Percentiles rank a stretch among this genome's conserved stretches.
These are phyloP conservation scores for Misgurnus mizolepis DNA, from an alignment of 2,113 vertebrate genomes.

Conservation along the genomic window DNA sequence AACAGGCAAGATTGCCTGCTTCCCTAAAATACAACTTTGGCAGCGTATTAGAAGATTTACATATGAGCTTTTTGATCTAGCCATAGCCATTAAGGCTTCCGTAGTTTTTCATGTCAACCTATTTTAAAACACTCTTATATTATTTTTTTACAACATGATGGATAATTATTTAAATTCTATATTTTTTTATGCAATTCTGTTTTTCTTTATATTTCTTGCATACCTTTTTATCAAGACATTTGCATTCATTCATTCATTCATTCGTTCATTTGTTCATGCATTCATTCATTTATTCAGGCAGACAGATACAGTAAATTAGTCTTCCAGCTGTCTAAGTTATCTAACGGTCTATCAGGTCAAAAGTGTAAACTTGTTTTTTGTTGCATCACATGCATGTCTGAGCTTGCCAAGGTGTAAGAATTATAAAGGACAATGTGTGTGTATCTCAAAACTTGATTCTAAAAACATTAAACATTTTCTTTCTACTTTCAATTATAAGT, in stretches of 20 bases:
- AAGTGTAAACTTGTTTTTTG: slow-evolving; percentile 14
- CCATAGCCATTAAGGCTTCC: too few species aligned
- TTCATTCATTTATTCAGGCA: slow-evolving; percentile 1
- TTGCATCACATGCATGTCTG: slow-evolving; percentile 17
- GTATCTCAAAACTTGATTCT: background rate
- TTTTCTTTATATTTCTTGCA: background rate
- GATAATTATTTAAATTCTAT: too few species aligned
- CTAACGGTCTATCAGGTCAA: background rate
- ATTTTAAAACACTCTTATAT: background rate
- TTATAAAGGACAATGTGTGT: background rate
- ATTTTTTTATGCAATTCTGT: too few species aligned
- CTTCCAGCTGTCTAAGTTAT: background rate
- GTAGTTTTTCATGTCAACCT: background rate
- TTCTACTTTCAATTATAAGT: background rate
- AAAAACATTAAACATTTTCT: background rate
- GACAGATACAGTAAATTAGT: background rate
- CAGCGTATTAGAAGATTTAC: background rate
- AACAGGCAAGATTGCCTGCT: background rate
- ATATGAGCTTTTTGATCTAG: slow-evolving; percentile 1
- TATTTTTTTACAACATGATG: background rate
- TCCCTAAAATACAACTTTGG: background rate
- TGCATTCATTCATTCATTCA: background rate
- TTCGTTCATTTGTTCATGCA: background rate
- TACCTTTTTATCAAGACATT: background rate
- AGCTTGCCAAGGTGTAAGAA: background rate